Evolutionary conservation across 2,888 invertebrate species (phyloP).

Genomic region (Gibbula magus): DNA sequence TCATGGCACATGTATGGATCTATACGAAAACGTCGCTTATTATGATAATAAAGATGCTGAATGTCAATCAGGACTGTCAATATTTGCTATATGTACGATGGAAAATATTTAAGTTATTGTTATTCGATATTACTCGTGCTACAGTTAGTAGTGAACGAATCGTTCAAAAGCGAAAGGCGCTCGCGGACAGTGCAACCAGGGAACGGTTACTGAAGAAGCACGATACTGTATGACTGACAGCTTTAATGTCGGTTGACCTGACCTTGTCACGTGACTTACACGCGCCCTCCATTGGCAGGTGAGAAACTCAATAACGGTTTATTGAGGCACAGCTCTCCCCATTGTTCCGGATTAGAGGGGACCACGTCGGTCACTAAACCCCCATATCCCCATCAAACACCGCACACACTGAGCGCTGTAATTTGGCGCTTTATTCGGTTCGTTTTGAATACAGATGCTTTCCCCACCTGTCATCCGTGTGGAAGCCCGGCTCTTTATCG

Average conservation of each 20-base stretch:
- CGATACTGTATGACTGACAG: background rate
- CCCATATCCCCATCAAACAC: background rate
- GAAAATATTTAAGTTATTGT: too few relatives aligned
- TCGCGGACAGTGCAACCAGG: too few relatives aligned
- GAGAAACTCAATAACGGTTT: background rate
- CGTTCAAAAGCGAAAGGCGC: too few relatives aligned
- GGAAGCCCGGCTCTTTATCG: too few relatives aligned
- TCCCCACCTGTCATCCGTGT: background rate
- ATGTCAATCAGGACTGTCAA: too few relatives aligned
- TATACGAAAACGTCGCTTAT: too few relatives aligned
- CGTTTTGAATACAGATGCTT: constrained; percentile 8
- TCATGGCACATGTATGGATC: too few relatives aligned
- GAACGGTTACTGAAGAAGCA: background rate
- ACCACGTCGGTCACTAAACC: background rate
- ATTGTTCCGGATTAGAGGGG: background rate
- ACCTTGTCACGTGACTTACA: background rate
- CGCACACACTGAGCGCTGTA: background rate
- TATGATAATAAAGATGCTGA: too few relatives aligned
- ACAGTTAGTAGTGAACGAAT: too few relatives aligned
- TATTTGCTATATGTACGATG: too few relatives aligned
- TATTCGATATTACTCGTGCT: too few relatives aligned
- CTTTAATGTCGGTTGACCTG: background rate
- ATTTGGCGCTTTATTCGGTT: background rate
- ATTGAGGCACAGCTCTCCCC: too few relatives aligned
- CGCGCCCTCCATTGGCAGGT: background rate